Evolutionary conservation across 2,797 vertebrate species (phyloP).

Genomic region (Betta splendens): DNA sequence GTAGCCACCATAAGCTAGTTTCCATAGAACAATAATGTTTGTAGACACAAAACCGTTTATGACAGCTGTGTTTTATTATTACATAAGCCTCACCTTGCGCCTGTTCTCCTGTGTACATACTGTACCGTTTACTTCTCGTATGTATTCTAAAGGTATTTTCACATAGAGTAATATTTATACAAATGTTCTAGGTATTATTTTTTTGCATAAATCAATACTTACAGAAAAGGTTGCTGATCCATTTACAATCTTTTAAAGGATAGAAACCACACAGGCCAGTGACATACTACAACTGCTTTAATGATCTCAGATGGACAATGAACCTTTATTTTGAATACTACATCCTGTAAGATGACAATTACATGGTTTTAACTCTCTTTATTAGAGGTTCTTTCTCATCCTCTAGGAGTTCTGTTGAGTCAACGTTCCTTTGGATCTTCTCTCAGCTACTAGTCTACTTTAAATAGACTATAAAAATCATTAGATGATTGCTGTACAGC

Average conservation of each 20-base stretch:
- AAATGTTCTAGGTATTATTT: no score
- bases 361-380: constrained; percentile 37
- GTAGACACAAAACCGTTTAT: no score
- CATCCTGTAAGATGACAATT: constrained; percentile 32
- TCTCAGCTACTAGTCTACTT: constrained; percentile 35
- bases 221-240: no score
- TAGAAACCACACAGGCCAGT: not conserved
- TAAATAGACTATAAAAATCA: constrained; percentile 45
- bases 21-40: no score
- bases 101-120: no score
- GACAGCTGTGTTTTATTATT: no score
- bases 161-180: no score
- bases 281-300: constrained; percentile 28
- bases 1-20: no score
- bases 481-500: constrained; percentile 28
- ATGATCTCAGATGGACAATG: constrained; percentile 21
- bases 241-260: not conserved
- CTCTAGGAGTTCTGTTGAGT: constrained; percentile 50
- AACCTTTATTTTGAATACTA: constrained; percentile 33
- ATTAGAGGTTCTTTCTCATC: constrained; percentile 17
- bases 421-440: constrained; percentile 37
- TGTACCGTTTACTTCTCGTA: no score
- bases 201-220: no score
- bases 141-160: no score
- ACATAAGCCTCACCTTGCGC: no score